Evolutionary conservation across 1,140 invertebrate genomes (phyloP), one percentile per base, ranked within the genome.

Genomic region (Drosophila sucinea): DNA sequence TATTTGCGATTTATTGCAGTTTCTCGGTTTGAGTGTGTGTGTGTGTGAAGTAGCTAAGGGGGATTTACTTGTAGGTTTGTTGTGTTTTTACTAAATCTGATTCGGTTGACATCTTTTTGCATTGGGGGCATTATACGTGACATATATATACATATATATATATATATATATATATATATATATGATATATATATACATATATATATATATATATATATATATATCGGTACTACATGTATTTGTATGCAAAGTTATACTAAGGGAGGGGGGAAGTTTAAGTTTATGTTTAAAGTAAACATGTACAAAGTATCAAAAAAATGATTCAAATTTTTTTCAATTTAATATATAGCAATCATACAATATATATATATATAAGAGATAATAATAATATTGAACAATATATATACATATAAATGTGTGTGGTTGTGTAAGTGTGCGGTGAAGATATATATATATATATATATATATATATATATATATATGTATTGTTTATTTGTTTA

Each of bases 301-400:
- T 87, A 86, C 79, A 89, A 87, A 87, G 84, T 89, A 87, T 89
- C 76, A 87, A 89, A 87, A 86, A 80, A 87, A 82, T 79, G 83
- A 86, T 83, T 83, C 67, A 73, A 78, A 27, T 51, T 51, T 51
- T 51, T 51, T 47, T 51, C 3, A 51, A 51, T 51, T 27, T 27
- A 51, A 51, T 51, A 51, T 86, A 82, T 85, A 87, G 83, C 84
- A 87, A 87, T 87, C 80, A 83, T 87, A 87, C 73, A 79, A 73
- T 79, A 87, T 86, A 77, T 71, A 73, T 70, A 84, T 83, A 87
- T 81, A 86, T 38, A 38, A 38, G 35, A 87, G 72, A 79, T 86
- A 86, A 86, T 77, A 77, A 77, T 87, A 87, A 87, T 87, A 79
- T 87, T 86, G 82, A 86, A 86, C 82, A 86, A 87, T 86, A 79